Percentiles rank a stretch among this genome's conserved stretches.
Conservation (phyloP, 2,888 invertebrate species). For the Alcis repandata region DNA sequence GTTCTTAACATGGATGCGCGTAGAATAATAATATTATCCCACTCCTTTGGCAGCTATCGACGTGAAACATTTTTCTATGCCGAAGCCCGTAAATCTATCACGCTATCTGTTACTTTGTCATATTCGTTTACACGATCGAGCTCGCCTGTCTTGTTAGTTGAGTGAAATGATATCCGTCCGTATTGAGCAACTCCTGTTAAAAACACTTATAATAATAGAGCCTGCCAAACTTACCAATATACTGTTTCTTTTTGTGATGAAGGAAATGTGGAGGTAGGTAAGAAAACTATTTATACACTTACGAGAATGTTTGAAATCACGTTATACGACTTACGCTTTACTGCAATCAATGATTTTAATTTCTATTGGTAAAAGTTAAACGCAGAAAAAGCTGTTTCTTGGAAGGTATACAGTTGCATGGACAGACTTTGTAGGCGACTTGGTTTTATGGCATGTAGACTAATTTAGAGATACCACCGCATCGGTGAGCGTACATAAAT, state of each 20-base stretch:
- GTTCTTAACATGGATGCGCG: background rate
- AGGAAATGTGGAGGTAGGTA: background rate
- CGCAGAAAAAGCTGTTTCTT: too few relatives aligned
- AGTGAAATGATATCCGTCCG: slow-evolving; percentile 25
- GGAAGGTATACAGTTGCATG: too few relatives aligned
- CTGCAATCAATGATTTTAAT: too few relatives aligned
- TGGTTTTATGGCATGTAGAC: background rate
- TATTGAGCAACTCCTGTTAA: slow-evolving; percentile 12
- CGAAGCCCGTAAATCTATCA: slow-evolving; percentile 12
- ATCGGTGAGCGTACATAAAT: background rate
- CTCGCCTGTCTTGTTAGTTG: slow-evolving; percentile 28
- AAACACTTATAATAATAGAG: slow-evolving; percentile 16
- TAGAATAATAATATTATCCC: slow-evolving; percentile 6
- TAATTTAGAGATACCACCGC: background rate
- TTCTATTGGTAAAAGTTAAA: too few relatives aligned
- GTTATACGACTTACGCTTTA: too few relatives aligned
- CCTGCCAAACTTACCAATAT: slow-evolving; percentile 3
- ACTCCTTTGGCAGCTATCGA: slow-evolving; percentile 17
- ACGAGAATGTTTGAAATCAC: too few relatives aligned
- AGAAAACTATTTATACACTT: background rate
- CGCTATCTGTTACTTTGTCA: slow-evolving; percentile 33
- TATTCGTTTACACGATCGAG: slow-evolving; percentile 27
- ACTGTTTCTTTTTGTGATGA: background rate
- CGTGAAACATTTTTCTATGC: slow-evolving; percentile 13
- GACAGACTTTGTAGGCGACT: background rate